Base-by-base conservation (phyloP, 2,113 vertebrate species). In the Chroicocephalus ridibundus region DNA sequence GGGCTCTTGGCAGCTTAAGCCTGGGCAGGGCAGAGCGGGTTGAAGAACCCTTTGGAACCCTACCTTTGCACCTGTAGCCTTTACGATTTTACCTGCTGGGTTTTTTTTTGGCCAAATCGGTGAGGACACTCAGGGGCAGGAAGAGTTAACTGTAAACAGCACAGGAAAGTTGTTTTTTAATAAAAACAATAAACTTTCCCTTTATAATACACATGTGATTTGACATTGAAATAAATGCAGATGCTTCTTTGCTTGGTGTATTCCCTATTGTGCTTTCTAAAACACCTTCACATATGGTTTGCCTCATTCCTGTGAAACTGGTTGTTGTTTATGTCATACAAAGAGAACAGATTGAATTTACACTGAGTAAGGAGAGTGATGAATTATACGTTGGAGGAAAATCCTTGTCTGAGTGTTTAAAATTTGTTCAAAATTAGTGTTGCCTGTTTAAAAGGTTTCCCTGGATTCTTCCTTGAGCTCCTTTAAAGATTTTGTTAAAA, bases 281-380 rank as follows among this genome's bases (percentile, higher is more conserved):
- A 98, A 98, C 98, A 98, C 98, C 98, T 98, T 98, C 98, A 97
- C 98, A 98, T 98, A 98, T 98, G 98, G 98, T 97, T 98, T 97
- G 85, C 96, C 97, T 98, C 98, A 91, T 98, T 98, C 95, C 93
- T 98, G 94, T 97, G 97, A 97, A 98, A 98, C 95, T 97, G 96
- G 97, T 98, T 98, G 97, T 98, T 98, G 97, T 98, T 98, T 98
- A 97, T 98, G 98, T 98, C 98, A 97, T 94, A 97, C 97, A 97
- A 97, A 98, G 74, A 96, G 97, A 98, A 96, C 97, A 98, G 98
- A 98, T 97, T 98, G 98, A 98, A 98, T 98, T 98, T 98, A 97
- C 97, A 97, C 96, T 19, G 64, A 96, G 96, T 92, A 92, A 96
- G 96, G 88, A 97, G 91, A 88, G 93, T 96, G 97, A 98, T 98